These are phyloP conservation scores for Halictus quadricinctus DNA, from an alignment of 2,888 invertebrate genomes.

Conservation along the genomic window DNA sequence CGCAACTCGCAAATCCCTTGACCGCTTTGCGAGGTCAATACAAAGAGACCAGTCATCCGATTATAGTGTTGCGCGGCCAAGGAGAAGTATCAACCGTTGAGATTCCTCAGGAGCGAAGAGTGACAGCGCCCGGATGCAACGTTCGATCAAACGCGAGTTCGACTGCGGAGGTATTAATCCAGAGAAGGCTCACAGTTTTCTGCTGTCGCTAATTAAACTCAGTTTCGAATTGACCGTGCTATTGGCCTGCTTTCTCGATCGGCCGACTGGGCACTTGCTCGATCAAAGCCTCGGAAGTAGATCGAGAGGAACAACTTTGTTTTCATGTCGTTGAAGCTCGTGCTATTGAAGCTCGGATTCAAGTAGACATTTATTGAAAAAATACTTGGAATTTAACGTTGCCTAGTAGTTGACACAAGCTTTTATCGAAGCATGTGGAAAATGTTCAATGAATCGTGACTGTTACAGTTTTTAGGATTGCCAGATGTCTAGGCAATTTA, in stretches of 20 bases:
- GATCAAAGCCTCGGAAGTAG: constrained; percentile 44
- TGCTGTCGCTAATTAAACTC: constrained; percentile 63
- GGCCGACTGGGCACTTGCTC: constrained; percentile 57
- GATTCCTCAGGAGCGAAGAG: constrained; percentile 15
- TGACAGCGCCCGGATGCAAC: constrained; percentile 29
- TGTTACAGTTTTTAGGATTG: background rate
- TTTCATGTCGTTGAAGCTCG: background rate
- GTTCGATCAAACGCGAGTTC: constrained; percentile 39
- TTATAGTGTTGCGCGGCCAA: constrained; percentile 17
- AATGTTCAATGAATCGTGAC: background rate
- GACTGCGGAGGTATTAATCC: constrained; percentile 46
- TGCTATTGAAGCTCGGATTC: background rate
- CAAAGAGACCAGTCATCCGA: constrained; percentile 28
- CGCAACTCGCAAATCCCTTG: background rate
- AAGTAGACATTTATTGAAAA: background rate
- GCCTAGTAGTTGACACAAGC: no score
- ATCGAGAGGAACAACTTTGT: background rate
- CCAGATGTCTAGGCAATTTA: background rate
- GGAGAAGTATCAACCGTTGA: constrained; percentile 48
- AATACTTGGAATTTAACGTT: no score
- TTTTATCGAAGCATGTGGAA: no score
- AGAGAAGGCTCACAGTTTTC: constrained; percentile 54
- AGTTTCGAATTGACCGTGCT: constrained; percentile 43
- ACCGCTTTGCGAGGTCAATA: background rate
- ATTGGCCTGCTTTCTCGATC: constrained; percentile 45